phyloP scores from a whole-genome alignment of 2,113 vertebrate genomes.

The Elephantulus edwardii region DNA sequence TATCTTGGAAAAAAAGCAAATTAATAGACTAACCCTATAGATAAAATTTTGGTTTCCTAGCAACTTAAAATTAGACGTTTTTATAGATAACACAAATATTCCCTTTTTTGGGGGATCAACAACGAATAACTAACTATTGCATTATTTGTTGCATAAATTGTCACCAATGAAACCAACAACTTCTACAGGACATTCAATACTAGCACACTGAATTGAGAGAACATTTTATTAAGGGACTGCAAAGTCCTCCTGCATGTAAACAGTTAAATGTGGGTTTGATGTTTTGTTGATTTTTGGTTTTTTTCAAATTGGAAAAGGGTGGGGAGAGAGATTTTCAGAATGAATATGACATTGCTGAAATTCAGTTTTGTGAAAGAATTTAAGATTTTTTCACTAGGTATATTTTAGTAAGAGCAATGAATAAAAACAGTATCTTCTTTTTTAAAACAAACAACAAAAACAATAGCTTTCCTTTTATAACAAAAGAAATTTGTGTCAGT shows the following conservation, averaged over 20 bases:
- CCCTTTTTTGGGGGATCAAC: not conserved
- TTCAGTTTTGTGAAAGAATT: constrained; percentile 12
- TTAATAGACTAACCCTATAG: constrained; percentile 30
- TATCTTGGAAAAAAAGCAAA: not conserved
- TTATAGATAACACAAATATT: constrained; percentile 16
- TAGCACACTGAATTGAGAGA: not conserved
- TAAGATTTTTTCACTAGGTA: not conserved
- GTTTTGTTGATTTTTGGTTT: not conserved
- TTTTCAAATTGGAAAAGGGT: too few species aligned
- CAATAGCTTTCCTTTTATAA: constrained; percentile 11
- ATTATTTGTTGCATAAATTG: not conserved
- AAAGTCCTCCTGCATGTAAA: constrained; percentile 12
- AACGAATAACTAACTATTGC: not conserved
- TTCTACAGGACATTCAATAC: not conserved
- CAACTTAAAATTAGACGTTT: constrained; percentile 25
- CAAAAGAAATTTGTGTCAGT: not conserved
- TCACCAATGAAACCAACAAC: not conserved
- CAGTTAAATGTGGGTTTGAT: not conserved
- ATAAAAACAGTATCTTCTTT: constrained; percentile 7
- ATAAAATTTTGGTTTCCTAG: not conserved
- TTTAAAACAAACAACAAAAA: constrained; percentile 8
- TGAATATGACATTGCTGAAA: not conserved
- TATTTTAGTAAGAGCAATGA: constrained; percentile 7
- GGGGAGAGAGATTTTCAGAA: not conserved
- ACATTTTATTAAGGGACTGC: constrained; percentile 1